Percentiles rank a stretch among this genome's conserved stretches.
phyloP scores from a whole-genome alignment of 2,888 invertebrate genomes.

The Nycteola revayana region DNA sequence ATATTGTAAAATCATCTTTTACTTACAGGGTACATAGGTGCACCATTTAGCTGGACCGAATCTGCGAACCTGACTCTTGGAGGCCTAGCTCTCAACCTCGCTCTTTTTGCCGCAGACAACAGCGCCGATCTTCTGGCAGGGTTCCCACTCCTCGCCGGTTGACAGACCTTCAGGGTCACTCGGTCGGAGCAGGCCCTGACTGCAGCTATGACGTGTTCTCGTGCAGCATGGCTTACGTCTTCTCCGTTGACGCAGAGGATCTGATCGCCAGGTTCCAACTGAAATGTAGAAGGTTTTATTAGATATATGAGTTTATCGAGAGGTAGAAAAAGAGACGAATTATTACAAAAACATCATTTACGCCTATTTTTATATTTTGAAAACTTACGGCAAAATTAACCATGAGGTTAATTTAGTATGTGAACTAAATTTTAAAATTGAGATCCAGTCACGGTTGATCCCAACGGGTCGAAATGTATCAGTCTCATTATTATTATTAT shows the following conservation, averaged over 20 bases:
- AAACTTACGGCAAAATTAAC: too few relatives aligned
- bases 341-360: too few relatives aligned
- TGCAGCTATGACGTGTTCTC: slow-evolving; percentile 94
- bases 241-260: slow-evolving; percentile 95
- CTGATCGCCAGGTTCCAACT: slow-evolving; percentile 94
- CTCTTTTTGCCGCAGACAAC: slow-evolving; percentile 93
- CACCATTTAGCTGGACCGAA: slow-evolving; percentile 92
- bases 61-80: slow-evolving; percentile 94
- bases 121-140: slow-evolving; percentile 89
- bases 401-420: too few relatives aligned
- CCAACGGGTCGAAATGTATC: too few relatives aligned
- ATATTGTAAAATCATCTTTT: too few relatives aligned
- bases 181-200: slow-evolving; percentile 90
- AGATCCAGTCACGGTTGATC: too few relatives aligned
- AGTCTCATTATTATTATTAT: too few relatives aligned
- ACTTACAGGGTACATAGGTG: slow-evolving; percentile 89
- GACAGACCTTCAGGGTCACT: slow-evolving; percentile 91
- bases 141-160: slow-evolving; percentile 85
- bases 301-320: too few relatives aligned
- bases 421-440: too few relatives aligned
- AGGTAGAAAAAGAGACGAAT: too few relatives aligned
- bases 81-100: slow-evolving; percentile 89
- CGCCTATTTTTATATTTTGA: too few relatives aligned
- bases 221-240: slow-evolving; percentile 91
- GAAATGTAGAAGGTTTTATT: slow-evolving; percentile 33